Base-by-base conservation (phyloP, 2,797 vertebrate genomes). In the Rhinichthys osculus region DNA sequence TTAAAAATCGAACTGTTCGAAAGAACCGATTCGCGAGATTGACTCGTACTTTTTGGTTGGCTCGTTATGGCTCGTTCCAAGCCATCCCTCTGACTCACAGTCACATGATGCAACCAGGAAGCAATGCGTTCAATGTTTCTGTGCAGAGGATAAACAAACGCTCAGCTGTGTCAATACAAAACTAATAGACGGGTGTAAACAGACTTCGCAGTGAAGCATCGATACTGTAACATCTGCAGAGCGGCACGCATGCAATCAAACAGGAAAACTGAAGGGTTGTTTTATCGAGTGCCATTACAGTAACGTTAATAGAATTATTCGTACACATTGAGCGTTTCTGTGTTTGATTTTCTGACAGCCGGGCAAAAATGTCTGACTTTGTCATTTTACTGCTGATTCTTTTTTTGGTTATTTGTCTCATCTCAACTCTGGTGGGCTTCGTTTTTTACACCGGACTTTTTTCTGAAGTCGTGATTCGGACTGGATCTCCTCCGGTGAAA, bases 361-460 rank as follows among this genome's bases (percentile, higher is more conserved):
- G 33, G 78, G 59, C 84, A 66, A 64, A 73, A 69, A 97, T 98
- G 96, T 91, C 95, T 0, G 97, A 98, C 90, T 96, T 96, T 93
- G 81, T 95, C 19, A 93, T 95, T 33, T 90, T 97, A 11, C 95
- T 95, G 84, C 91, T 96, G 85, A 94, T 96, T 0, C 88, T 89
- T 0, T 92, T 86, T 44, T 86, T 98, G 88, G 83, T 97, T 1
- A 6, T 93, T 16, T 90, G 95, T 89, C 92, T 98, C 73, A 88
- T 97, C 78, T 88, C 96, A 76, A 96, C 95, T 0, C 13, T 96
- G 73, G 94, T 95, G 0, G 95, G 91, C 9, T 97, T 95, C 2
- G 90, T 94, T 0, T 89, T 96, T 84, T 97, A 97, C 92, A 97
- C 97, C 4, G 97, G 97, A 73, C 93, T 98, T 47, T 92, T 96